These are phyloP conservation scores for Hemistola chrysoprasaria DNA, from an alignment of 2,888 invertebrate genomes.

Conservation along the genomic window DNA sequence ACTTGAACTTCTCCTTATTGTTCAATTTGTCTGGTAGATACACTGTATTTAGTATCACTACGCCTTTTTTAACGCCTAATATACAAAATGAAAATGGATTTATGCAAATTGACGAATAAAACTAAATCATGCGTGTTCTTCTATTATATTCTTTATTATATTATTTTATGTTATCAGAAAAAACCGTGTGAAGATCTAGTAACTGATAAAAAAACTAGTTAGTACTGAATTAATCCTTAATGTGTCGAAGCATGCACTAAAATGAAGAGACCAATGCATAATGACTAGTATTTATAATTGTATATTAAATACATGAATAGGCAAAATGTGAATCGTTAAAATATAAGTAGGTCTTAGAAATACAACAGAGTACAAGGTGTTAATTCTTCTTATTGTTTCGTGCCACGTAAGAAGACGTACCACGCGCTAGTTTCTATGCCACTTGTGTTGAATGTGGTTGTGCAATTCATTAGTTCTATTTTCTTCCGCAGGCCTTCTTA, in stretches of 20 bases:
- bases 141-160: no score
- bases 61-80: no score
- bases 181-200: no score
- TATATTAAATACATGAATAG: constrained; percentile 80
- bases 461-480: constrained; percentile 12
- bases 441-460: constrained; percentile 24
- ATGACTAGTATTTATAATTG: constrained; percentile 68
- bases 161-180: no score
- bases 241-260: constrained; percentile 25
- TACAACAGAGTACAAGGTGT: constrained; percentile 60
- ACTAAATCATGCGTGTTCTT: no score
- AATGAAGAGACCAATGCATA: constrained; percentile 55
- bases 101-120: neutral
- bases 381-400: constrained; percentile 46
- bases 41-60: no score
- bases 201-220: neutral
- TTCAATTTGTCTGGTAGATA: no score
- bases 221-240: constrained; percentile 2
- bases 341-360: constrained; percentile 72
- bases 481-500: no score
- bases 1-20: no score
- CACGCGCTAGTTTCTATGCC: no score
- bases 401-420: no score
- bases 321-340: constrained; percentile 78
- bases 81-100: neutral